Conservation (phyloP, 2,888 invertebrate genomes). For the Caenorhabditis afra region DNA sequence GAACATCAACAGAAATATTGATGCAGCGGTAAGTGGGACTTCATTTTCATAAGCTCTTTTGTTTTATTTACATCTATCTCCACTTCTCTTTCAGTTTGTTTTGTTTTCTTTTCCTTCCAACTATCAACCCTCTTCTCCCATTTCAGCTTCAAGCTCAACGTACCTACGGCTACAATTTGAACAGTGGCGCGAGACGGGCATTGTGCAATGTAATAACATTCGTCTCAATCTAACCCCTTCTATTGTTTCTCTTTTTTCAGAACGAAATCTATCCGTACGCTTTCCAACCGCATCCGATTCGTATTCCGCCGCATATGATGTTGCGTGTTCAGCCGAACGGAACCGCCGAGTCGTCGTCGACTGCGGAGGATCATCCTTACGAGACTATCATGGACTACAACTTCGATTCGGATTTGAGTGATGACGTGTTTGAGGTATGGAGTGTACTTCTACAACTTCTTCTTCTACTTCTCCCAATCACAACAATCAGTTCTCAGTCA, state of each 20-base stretch:
- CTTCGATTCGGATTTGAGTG: slow-evolving; percentile 34
- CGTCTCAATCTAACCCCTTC: too few relatives aligned
- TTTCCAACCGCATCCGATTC: slow-evolving; percentile 15
- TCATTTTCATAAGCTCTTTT: not conserved
- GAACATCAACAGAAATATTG: slow-evolving; percentile 35
- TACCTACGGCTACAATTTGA: slow-evolving; percentile 35
- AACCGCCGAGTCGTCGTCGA: not conserved
- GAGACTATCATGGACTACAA: slow-evolving; percentile 50
- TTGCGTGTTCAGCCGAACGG: slow-evolving; percentile 10
- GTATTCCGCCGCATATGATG: slow-evolving; percentile 16
- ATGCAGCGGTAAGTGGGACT: slow-evolving; percentile 52
- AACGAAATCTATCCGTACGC: slow-evolving; percentile 41
- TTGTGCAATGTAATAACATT: slow-evolving; percentile 41
- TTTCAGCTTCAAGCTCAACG: slow-evolving; percentile 42
- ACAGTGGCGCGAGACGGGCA: slow-evolving; percentile 28
- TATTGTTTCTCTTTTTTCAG: too few relatives aligned
- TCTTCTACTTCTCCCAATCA: not conserved
- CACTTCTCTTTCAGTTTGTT: too few relatives aligned
- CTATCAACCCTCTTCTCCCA: slow-evolving; percentile 14
- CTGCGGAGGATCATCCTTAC: slow-evolving; percentile 26
- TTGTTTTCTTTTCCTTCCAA: too few relatives aligned
- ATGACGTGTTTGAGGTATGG: slow-evolving; percentile 54
- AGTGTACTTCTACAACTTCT: slow-evolving; percentile 21
- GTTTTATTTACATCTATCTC: not conserved
- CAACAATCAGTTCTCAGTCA: too few relatives aligned